Evolutionary conservation across 2,797 vertebrate genomes (phyloP).

Genomic region (Argya squamiceps): DNA sequence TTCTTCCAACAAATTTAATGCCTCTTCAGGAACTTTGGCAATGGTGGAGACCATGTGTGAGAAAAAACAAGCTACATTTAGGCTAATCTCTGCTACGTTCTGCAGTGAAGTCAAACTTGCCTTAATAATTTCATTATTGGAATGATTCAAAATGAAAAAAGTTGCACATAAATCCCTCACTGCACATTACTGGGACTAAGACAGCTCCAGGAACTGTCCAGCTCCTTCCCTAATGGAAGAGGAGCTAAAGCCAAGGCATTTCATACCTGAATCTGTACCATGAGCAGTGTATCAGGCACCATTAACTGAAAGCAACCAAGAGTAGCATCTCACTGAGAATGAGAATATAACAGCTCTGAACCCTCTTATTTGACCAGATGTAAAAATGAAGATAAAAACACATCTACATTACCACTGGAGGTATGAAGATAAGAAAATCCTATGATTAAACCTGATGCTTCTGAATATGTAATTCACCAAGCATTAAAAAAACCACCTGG

Average conservation of each 20-base stretch:
- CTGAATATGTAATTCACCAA: not conserved
- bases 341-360: not conserved
- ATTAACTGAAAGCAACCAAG: slow-evolving; percentile 13
- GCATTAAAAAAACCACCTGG: not conserved
- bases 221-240: not conserved
- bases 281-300: not conserved
- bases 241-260: not conserved
- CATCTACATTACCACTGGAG: not conserved
- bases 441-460: not conserved
- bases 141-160: not conserved
- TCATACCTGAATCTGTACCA: not conserved
- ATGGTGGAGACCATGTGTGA: not conserved
- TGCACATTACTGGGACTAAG: not conserved
- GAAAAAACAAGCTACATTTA: not conserved
- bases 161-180: not conserved
- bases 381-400: not conserved
- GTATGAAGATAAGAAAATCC: not conserved
- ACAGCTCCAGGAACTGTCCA: not conserved
- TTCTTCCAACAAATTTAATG: not conserved
- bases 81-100: not conserved
- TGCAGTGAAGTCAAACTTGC: not conserved
- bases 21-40: not conserved
- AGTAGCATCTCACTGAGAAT: not conserved
- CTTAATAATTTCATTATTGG: not conserved
- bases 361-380: not conserved